Percentiles rank a stretch among this genome's conserved stretches.
These are phyloP conservation scores for Galeopsomyia nigrocyanea DNA, from an alignment of 2,888 invertebrate genomes.

Conservation along the genomic window DNA sequence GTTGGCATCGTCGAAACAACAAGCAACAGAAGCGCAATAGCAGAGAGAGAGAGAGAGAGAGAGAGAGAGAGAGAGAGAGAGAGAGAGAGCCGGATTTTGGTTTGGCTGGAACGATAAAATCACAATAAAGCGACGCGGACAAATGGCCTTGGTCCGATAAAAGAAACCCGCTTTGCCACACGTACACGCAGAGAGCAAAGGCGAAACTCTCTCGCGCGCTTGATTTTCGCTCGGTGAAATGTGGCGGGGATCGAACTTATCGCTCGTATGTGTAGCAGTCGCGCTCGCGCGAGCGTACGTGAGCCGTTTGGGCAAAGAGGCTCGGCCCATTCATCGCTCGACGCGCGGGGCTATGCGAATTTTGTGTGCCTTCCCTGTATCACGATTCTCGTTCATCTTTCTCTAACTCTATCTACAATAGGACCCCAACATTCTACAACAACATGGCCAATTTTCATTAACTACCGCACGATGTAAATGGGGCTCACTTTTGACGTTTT, in stretches of 20 bases:
- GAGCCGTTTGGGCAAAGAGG: constrained; percentile 39
- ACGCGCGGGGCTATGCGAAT: no score
- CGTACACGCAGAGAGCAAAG: constrained; percentile 11
- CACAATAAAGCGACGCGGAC: constrained; percentile 41
- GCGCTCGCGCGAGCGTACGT: constrained; percentile 27
- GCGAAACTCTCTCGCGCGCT: constrained; percentile 14
- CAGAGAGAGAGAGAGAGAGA: no score
- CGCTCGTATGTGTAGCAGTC: constrained; percentile 28
- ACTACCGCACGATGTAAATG: no score
- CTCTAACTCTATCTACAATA: constrained; percentile 2
- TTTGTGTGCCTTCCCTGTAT: background rate
- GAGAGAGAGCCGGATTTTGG: no score
- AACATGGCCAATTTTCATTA: no score
- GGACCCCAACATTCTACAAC: background rate
- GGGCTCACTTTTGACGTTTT: no score
- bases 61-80: no score
- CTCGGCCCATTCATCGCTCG: constrained; percentile 32
- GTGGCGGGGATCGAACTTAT: constrained; percentile 44
- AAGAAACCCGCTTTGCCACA: constrained; percentile 16
- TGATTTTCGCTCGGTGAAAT: constrained; percentile 36
- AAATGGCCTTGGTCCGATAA: constrained; percentile 41
- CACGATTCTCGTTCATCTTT: constrained; percentile 40
- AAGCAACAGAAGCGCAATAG: no score
- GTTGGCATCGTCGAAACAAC: no score
- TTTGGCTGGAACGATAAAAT: constrained; percentile 34